phyloP scores from a whole-genome alignment of 2,797 vertebrate genomes.

The Sebastes elongatus region DNA sequence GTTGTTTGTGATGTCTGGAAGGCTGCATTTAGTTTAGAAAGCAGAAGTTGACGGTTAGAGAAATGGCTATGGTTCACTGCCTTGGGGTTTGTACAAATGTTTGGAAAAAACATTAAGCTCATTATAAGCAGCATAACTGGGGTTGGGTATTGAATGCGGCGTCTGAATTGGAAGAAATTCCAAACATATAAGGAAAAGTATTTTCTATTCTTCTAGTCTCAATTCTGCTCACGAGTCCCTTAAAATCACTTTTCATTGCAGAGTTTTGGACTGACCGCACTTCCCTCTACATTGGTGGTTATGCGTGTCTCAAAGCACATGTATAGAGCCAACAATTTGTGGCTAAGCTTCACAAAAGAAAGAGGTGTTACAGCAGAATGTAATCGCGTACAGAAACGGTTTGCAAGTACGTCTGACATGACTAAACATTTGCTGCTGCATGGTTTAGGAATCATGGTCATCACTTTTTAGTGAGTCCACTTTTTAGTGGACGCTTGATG shows the following conservation, averaged over 20 bases:
- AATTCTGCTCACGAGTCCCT: not conserved
- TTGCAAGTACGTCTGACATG: not conserved
- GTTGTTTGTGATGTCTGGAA: conserved; percentile 12
- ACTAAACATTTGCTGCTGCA: not conserved
- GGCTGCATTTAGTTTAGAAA: conserved; percentile 6
- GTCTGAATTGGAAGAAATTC: not conserved
- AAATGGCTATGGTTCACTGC: conserved; percentile 4
- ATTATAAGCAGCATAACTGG: not conserved
- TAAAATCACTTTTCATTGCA: not conserved
- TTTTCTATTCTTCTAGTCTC: not conserved
- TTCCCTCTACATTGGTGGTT: not conserved
- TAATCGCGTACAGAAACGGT: not conserved
- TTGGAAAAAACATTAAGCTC: not conserved
- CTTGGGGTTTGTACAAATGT: conserved; percentile 6
- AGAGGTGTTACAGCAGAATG: not conserved
- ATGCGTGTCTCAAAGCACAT: not conserved
- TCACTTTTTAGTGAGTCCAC: not conserved
- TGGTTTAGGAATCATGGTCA: not conserved
- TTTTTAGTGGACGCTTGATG: too few species aligned
- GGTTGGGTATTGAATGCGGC: not conserved
- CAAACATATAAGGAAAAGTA: not conserved
- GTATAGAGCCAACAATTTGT: not conserved
- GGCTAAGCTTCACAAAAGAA: not conserved
- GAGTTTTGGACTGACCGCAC: not conserved
- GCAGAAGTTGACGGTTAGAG: conserved; percentile 3